Percentiles rank a stretch among this genome's conserved stretches.
Conservation (phyloP, 2,113 vertebrate species). For the Opisthocomus hoazin region DNA sequence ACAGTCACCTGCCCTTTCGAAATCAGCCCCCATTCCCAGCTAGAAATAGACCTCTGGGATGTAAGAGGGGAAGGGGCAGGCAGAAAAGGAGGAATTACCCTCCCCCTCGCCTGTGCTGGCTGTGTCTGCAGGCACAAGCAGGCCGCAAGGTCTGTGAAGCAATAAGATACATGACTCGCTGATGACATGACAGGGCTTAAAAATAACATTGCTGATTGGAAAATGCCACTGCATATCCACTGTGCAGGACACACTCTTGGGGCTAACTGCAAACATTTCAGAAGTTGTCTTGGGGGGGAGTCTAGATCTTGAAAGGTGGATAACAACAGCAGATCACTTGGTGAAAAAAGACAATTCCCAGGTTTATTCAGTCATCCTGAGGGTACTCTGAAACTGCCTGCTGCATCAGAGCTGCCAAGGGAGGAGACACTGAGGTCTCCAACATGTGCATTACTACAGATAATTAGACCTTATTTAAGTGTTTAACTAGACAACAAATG, state of each 20-base stretch:
- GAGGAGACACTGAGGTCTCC: background rate
- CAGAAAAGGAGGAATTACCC: background rate
- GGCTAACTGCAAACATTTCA: background rate
- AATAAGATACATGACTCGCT: background rate
- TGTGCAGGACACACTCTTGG: background rate
- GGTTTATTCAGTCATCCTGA: background rate
- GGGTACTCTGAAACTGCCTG: background rate
- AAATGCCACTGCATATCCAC: background rate
- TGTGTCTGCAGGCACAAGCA: background rate
- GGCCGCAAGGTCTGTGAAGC: background rate
- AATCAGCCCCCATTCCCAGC: background rate
- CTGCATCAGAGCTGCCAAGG: background rate
- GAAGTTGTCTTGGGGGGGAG: background rate
- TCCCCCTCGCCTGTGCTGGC: background rate
- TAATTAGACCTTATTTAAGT: background rate
- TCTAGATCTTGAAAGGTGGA: background rate
- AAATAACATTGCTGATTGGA: conserved; percentile 40
- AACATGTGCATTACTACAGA: background rate
- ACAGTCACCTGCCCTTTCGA: background rate
- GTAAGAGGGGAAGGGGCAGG: background rate
- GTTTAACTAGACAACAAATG: background rate
- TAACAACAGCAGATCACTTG: background rate
- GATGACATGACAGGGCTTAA: conserved; percentile 29
- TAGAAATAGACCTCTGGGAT: background rate
- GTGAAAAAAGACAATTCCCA: background rate